A percentile compares a stretch with the other conserved stretches of the same genome.
These are phyloP conservation scores for Emydocephalus ijimae DNA, from an alignment of 2,113 vertebrate species.

Conservation along the genomic window DNA sequence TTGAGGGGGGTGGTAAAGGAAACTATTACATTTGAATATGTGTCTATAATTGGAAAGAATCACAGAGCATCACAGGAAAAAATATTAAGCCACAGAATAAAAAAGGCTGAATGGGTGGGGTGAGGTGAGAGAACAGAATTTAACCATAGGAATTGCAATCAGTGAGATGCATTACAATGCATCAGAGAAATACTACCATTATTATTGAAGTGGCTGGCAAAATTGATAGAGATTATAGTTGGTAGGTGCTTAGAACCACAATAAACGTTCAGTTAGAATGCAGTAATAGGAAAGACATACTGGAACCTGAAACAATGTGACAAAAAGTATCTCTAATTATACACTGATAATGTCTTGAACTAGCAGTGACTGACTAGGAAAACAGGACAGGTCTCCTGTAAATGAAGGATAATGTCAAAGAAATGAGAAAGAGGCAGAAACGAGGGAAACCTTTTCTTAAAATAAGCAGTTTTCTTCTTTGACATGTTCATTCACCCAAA, in stretches of 20 bases:
- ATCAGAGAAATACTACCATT: not conserved
- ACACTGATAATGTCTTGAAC: not conserved
- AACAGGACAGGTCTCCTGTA: not conserved
- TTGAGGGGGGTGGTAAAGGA: slow-evolving; percentile 13
- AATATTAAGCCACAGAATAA: slow-evolving; percentile 46
- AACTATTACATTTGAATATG: slow-evolving; percentile 43
- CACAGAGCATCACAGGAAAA: slow-evolving; percentile 35
- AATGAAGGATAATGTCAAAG: not conserved
- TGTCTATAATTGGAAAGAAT: slow-evolving; percentile 55
- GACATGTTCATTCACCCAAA: not conserved
- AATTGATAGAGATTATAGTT: not conserved
- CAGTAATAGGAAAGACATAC: not conserved
- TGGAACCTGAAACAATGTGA: not conserved
- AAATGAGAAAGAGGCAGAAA: not conserved
- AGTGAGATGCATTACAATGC: not conserved
- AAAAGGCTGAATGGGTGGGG: slow-evolving; percentile 12
- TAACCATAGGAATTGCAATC: not conserved
- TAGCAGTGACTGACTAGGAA: not conserved
- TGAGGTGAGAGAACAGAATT: not conserved
- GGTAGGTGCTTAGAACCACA: not conserved
- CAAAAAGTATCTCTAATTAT: not conserved
- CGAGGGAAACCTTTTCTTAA: not conserved
- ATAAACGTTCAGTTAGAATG: not conserved
- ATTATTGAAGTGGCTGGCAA: not conserved
- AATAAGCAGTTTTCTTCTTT: slow-evolving; percentile 20